Evolutionary conservation across 2,797 vertebrate genomes (phyloP).

Genomic region (Crocidura indochinensis): DNA sequence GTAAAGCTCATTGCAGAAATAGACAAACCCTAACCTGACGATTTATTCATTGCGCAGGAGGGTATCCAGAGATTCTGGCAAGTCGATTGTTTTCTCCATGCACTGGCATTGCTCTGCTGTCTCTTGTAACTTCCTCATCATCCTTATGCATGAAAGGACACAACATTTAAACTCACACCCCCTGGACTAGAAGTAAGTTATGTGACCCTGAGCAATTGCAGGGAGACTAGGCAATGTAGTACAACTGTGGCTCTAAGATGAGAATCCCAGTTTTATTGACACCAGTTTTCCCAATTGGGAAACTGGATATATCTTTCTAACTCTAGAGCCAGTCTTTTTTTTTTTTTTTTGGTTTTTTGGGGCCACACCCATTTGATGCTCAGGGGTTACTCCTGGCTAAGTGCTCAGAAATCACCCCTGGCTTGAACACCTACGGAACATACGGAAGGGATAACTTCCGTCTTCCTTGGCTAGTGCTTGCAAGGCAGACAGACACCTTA

Average conservation of each 20-base stretch:
- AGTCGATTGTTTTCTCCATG: neutral
- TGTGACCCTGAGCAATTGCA: neutral
- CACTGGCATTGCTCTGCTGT: neutral
- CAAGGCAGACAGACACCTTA: too few species aligned
- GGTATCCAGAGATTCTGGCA: neutral
- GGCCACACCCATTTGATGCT: too few species aligned
- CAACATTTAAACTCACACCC: neutral
- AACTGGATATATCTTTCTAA: neutral
- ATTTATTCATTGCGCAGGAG: neutral
- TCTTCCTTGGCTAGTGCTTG: too few species aligned
- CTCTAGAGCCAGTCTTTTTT: neutral
- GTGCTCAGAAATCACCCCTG: too few species aligned
- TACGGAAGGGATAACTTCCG: too few species aligned
- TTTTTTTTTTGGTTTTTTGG: too few species aligned
- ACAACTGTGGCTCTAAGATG: neutral
- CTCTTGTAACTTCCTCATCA: neutral
- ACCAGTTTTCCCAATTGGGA: neutral
- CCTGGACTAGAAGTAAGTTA: neutral
- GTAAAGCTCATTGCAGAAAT: neutral
- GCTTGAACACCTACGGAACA: too few species aligned
- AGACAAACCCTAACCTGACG: neutral
- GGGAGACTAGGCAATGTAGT: constrained; percentile 46
- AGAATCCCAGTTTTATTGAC: neutral
- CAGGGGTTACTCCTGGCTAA: too few species aligned
- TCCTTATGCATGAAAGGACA: neutral